Conservation (phyloP, 2,797 vertebrate genomes). For the Spondyliosoma cantharus region DNA sequence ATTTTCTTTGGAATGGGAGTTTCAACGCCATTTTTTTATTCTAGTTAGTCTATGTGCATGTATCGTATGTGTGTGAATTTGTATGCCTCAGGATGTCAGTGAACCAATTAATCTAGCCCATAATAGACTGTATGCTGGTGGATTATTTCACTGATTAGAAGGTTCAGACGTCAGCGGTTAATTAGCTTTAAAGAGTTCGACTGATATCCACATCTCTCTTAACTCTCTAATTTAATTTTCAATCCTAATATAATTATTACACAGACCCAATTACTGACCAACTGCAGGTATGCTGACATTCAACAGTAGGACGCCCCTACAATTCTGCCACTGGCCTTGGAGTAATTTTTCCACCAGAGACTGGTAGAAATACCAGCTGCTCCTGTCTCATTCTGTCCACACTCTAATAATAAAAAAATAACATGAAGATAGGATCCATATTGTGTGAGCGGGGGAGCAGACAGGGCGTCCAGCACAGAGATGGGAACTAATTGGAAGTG, state of each 20-base stretch:
- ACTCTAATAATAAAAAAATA: constrained; percentile 40
- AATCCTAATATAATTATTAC: constrained; percentile 68
- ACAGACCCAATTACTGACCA: constrained; percentile 62
- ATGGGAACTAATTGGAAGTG: constrained; percentile 68
- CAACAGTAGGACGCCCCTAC: constrained; percentile 2
- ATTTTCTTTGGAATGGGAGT: constrained; percentile 24
- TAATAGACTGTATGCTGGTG: constrained; percentile 72
- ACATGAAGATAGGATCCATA: constrained; percentile 50
- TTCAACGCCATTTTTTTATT: constrained; percentile 41
- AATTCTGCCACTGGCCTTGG: background rate
- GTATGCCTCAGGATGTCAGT: constrained; percentile 52
- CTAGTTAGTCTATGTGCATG: constrained; percentile 2
- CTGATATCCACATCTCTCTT: constrained; percentile 62
- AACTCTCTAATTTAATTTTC: constrained; percentile 75
- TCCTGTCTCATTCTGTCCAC: constrained; percentile 25
- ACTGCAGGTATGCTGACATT: constrained; percentile 50
- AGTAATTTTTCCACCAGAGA: constrained; percentile 34
- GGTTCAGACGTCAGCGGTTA: constrained; percentile 70
- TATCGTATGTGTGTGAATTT: constrained; percentile 37
- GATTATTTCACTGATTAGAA: constrained; percentile 76
- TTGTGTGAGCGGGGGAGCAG: constrained; percentile 30
- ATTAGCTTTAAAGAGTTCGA: constrained; percentile 71
- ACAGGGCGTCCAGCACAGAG: constrained; percentile 36
- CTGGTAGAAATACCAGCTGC: constrained; percentile 43
- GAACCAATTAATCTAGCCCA: constrained; percentile 74